Evolutionary conservation across 2,797 vertebrate genomes (phyloP), one percentile per base, ranked within the genome.

Genomic region (Sebastes jordani): DNA sequence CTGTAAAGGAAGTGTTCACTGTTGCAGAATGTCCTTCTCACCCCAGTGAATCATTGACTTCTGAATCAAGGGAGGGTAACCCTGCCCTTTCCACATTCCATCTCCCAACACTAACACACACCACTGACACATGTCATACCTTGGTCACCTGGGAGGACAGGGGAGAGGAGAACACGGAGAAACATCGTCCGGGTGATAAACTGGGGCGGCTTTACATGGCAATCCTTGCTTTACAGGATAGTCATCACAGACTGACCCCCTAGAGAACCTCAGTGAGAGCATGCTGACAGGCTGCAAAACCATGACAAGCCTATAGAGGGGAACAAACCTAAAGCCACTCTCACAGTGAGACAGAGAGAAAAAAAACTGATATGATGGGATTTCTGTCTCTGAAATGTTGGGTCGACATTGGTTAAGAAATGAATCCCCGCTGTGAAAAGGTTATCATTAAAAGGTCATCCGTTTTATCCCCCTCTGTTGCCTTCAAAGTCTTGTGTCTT

Each of bases 11-110:
- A 78, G 22, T 74, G 85, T 42, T 89, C 91, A 83, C 81, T 90
- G 86, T 87, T 86, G 85, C 90, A 85, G 81, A 88, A 87, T 89
- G 91, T 92, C 89, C 89, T 93, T 91, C 89, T 89, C 92, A 92
- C 77, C 82, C 82, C 84, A 85, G 86, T 88, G 89, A 90, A 88
- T 93, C 91, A 92, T 86, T 84, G 85, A 90, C 82, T 90, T 82
- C 74, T 88, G 83, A 90, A 89, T 86, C 81, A 85, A 80, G 80
- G 59, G 70, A 80, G 52, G 67, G 81, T 82, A 82, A 86, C 84
- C 66, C 75, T 88, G 85, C 70, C 77, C 82, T 87, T 78, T 90
- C 58, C 72, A 66, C 62, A 42, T 84, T 66, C 65, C 86, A 91
- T 81, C 82, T 85, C 78, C 85, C 84, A 86, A 83, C 82, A 91